These are phyloP conservation scores for Platichthys stellatus DNA, from an alignment of 2,113 vertebrate genomes.

Conservation along the genomic window DNA sequence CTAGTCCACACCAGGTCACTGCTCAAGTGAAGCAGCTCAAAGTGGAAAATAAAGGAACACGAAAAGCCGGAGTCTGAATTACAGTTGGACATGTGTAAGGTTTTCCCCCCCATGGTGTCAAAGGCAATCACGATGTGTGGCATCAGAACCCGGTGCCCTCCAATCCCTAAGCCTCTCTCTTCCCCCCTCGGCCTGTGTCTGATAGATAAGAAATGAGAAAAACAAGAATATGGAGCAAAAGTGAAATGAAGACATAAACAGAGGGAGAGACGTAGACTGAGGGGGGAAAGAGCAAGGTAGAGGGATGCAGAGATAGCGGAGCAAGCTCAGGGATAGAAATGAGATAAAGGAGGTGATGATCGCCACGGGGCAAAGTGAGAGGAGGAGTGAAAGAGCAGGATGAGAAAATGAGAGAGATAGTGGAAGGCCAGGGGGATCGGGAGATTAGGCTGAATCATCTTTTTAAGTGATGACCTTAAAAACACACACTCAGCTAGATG, in stretches of 20 bases:
- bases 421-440: conserved; percentile 52
- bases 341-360: conserved; percentile 70
- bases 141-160: conserved; percentile 16
- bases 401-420: conserved; percentile 67
- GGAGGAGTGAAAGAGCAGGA: conserved; percentile 39
- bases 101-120: conserved; percentile 19
- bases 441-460: conserved; percentile 78
- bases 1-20: background rate
- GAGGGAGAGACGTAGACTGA: conserved; percentile 28
- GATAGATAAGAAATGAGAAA: conserved; percentile 63
- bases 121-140: conserved; percentile 34
- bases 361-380: conserved; percentile 44
- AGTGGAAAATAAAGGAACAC: conserved; percentile 4
- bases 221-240: conserved; percentile 49
- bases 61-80: conserved; percentile 23
- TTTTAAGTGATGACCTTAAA: conserved; percentile 81
- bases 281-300: conserved; percentile 16
- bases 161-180: conserved; percentile 18
- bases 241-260: conserved; percentile 54
- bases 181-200: conserved; percentile 47
- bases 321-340: conserved; percentile 46
- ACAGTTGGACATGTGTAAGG: conserved; percentile 5
- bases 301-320: conserved; percentile 46
- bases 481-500: conserved; percentile 70
- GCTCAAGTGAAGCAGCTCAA: background rate